Base-by-base conservation (phyloP, 2,797 vertebrate genomes). In the Gadopsis bispinosus region DNA sequence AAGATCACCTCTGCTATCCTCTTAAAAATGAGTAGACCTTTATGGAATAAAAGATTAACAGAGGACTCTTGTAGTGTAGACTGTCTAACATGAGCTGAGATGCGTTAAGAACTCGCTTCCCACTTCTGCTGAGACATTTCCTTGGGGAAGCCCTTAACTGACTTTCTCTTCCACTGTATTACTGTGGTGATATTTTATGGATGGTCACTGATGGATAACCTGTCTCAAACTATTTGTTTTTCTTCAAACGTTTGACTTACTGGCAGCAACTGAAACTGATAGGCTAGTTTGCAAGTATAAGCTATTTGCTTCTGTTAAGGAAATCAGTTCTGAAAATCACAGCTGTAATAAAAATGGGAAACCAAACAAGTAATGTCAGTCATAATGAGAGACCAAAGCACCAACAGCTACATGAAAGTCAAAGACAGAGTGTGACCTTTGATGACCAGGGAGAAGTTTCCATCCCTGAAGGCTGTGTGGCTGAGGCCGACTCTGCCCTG, bases 391-490 rank as follows among this genome's bases (percentile, higher is more conserved):
- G 43, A 14, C 41, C 4, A 62, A 1, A 26, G 22, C 0, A 51
- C 31, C 45, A 22, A 17, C 13, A 77, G 20, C 53, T 19, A n/a
- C 16, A 72, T 26, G 19, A 71, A 35, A 65, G 19, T 58, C 13
- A 81, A 54, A 84, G 47, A 48, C 41, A 68, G n/a, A 20, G 13
- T 4, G 47, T 62, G 72, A 98, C 98, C 96, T 94, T 94, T 96
- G 89, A 99, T 97, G 79, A 98, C 91, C 88, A 99, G 92, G 0
- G 98, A 99, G 95, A 99, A 99, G 93, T 99, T 99, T 71, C 98
- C 98, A 1, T 97, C 96, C 1, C 68, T 92, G 77, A 99, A 99
- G 0, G 97, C 97, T 0, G 92, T 94, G 2, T 91, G 81, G 19
- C 94, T 89, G 89, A 99, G 94, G 80, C 86, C 81, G 26, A 99